Conservation (phyloP, 1,140 invertebrate genomes). For the Bombus consobrinus region DNA sequence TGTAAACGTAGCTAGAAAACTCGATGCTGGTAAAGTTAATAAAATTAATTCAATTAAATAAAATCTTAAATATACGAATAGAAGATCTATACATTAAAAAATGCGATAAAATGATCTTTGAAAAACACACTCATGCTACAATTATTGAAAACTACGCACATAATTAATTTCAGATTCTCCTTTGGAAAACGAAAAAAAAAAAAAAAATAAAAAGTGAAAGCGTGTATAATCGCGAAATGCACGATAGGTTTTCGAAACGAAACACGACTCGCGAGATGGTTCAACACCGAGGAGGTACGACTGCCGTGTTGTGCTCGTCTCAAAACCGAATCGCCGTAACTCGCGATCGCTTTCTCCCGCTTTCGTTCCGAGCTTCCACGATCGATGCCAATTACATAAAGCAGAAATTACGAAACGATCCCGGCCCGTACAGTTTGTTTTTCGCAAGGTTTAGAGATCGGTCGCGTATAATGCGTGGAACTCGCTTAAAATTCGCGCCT, state of each 20-base stretch:
- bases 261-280: constrained; percentile 1
- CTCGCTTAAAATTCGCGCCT: background rate
- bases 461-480: background rate
- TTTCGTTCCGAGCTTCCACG: constrained; percentile 28
- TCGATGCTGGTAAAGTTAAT: background rate
- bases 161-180: background rate
- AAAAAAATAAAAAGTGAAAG: constrained; percentile 8
- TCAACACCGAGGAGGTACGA: background rate
- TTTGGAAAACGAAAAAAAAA: background rate
- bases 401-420: constrained; percentile 35
- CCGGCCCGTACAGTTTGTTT: background rate
- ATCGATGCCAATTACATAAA: constrained; percentile 41
- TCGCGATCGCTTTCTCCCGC: constrained; percentile 27
- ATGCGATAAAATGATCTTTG: background rate
- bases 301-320: background rate
- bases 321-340: constrained; percentile 17
- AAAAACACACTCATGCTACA: background rate
- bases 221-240: background rate
- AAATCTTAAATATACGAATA: background rate
- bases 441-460: background rate
- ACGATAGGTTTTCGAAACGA: background rate
- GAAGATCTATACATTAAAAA: background rate
- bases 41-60: background rate
- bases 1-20: background rate
- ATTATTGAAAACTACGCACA: background rate